Evolutionary conservation across 1,140 invertebrate species (phyloP), one percentile per base, ranked within the genome.

Genomic region (Lasioglossum albipes): DNA sequence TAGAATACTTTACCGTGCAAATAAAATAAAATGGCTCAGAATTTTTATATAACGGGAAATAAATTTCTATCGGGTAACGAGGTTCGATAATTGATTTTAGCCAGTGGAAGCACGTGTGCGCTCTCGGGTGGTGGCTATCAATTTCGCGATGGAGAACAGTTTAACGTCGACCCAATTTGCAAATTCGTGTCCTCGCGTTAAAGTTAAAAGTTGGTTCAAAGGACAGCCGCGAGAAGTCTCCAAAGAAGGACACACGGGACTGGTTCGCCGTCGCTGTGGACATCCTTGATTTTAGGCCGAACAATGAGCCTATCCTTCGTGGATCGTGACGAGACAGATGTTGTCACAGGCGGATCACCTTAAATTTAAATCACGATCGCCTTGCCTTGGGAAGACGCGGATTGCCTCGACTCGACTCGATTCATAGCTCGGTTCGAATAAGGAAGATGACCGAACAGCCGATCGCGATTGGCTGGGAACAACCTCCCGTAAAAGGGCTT

Each of bases 401-500:
- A 10, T 45, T 12, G 42, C 10, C 42, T 45, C 42, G 42, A 12
- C 42, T 10, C 45, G 45, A 2, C 45, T 13, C 45, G 45, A 10
- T 49, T 45, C 42, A 12, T 12, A 9, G 7, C 31, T 31, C 36
- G 57, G 79, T 57, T 84, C 82, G 61, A 68, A 87, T 84, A 87
- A 82, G 85, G 82, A 82, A 84, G 64, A 71, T 45, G 72, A 49
- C 36, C 74, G 79, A 59, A 27, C 12, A 64, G 54, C 59, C 69
- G 82, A 54, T 72, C 72, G 72, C 81, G 81, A 89, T 89, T 90
- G 85, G 84, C 64, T 62, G 72, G 79, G 75, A 84, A 84, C 89
- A 88, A 88, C 85, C 73, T 89, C 52, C 90, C 89, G 27, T 92
- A 91, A 87, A 90, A 92, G 91, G 82, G 83, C 84, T 78, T 91